phyloP scores from a whole-genome alignment of 2,888 invertebrate genomes.

The Athalia cordata region DNA sequence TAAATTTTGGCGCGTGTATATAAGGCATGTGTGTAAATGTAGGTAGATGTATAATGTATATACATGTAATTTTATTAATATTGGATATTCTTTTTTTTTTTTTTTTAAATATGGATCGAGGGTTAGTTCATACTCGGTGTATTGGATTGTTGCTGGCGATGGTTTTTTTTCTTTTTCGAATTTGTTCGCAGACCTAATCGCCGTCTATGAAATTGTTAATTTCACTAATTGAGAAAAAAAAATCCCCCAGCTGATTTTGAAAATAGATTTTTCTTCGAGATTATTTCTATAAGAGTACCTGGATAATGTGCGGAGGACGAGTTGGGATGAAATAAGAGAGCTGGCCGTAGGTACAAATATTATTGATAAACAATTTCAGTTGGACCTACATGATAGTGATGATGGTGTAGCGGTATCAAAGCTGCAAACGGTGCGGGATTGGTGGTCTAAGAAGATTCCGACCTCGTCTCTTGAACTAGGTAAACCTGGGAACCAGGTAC shows the following conservation, averaged over 20 bases:
- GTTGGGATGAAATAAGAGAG: no score
- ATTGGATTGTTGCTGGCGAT: no score
- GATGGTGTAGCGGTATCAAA: constrained; percentile 41
- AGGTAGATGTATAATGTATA: not conserved
- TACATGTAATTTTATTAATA: constrained; percentile 5
- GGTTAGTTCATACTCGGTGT: no score
- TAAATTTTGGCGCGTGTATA: constrained; percentile 1
- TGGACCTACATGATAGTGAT: constrained; percentile 40
- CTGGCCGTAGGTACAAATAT: no score
- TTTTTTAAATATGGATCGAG: not conserved
- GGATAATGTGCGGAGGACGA: no score
- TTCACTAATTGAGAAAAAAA: no score
- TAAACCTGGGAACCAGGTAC: constrained; percentile 95
- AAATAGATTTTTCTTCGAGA: no score
- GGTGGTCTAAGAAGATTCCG: constrained; percentile 67
- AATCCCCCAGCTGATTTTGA: no score
- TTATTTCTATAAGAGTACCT: no score
- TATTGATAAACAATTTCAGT: not conserved
- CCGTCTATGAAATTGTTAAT: no score
- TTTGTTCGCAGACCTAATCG: no score
- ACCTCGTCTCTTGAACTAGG: constrained; percentile 89
- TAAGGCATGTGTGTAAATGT: not conserved
- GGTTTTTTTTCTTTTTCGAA: no score
- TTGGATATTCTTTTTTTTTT: not conserved
- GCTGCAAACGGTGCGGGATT: constrained; percentile 34